phyloP scores from a whole-genome alignment of 2,113 vertebrate genomes.

The Ancistrus triradiatus region DNA sequence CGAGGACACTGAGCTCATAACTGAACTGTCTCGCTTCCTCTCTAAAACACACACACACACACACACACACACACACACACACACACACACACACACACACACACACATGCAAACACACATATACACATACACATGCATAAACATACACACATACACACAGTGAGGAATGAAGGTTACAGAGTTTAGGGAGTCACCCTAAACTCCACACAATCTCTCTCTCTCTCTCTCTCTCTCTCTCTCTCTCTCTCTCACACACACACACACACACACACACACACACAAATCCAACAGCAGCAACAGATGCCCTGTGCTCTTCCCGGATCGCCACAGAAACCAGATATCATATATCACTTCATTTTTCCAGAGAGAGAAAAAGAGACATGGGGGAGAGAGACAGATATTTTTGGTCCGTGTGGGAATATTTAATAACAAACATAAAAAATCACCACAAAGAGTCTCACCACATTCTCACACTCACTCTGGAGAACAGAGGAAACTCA shows the following conservation, averaged over 20 bases:
- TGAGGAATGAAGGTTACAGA: too few species aligned
- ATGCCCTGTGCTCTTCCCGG: constrained; percentile 36
- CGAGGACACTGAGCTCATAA: background rate
- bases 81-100: background rate
- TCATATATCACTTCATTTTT: constrained; percentile 31
- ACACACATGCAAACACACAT: constrained; percentile 24
- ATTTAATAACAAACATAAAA: constrained; percentile 81
- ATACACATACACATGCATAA: constrained; percentile 22
- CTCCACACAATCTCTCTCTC: too few species aligned
- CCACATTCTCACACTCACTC: constrained; percentile 72
- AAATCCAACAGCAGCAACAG: too few species aligned
- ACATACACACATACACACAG: too few species aligned
- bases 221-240: too few species aligned
- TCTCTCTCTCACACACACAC: too few species aligned
- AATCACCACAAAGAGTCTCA: constrained; percentile 74
- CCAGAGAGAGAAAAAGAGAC: constrained; percentile 33
- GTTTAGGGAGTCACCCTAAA: too few species aligned
- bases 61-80: background rate
- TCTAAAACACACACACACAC: background rate
- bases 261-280: too few species aligned
- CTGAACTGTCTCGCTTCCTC: background rate
- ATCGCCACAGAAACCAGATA: constrained; percentile 43
- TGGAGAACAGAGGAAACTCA: too few species aligned
- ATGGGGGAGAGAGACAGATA: too few species aligned
- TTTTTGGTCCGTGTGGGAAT: constrained; percentile 72